Evolutionary conservation across 2,888 invertebrate species (phyloP).

Genomic region (Ceramica pisi): DNA sequence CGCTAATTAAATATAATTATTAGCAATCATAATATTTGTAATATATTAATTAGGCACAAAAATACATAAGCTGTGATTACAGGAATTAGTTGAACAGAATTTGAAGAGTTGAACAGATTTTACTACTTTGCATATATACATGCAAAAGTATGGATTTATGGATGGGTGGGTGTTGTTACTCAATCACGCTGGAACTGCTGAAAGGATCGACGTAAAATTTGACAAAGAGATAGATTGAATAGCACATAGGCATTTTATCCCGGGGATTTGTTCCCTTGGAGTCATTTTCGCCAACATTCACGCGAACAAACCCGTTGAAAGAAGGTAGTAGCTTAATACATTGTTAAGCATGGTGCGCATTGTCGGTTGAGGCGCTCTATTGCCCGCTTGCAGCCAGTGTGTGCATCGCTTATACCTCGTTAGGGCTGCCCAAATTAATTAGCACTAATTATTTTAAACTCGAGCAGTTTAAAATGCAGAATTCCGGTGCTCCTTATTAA

Average conservation of each 20-base stretch:
- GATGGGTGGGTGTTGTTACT: too few relatives aligned
- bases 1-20: constrained; percentile 25
- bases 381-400: constrained; percentile 50
- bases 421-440: constrained; percentile 50
- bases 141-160: too few relatives aligned
- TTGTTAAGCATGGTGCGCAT: constrained; percentile 37
- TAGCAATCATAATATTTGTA: constrained; percentile 17
- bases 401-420: constrained; percentile 43
- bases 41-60: constrained; percentile 27
- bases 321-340: background rate
- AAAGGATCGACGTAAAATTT: too few relatives aligned
- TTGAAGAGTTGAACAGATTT: too few relatives aligned
- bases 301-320: too few relatives aligned
- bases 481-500: background rate
- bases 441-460: constrained; percentile 10
- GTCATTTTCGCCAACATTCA: too few relatives aligned
- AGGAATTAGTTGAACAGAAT: constrained; percentile 27
- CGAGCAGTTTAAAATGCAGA: background rate
- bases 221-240: too few relatives aligned
- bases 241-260: too few relatives aligned
- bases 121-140: too few relatives aligned
- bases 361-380: constrained; percentile 43
- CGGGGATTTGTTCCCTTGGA: too few relatives aligned
- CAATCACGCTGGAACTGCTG: too few relatives aligned
- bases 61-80: constrained; percentile 2